Percentiles rank a stretch among this genome's conserved stretches.
These are phyloP conservation scores for Ailurus styani DNA, from an alignment of 2,113 vertebrate species.

Conservation along the genomic window DNA sequence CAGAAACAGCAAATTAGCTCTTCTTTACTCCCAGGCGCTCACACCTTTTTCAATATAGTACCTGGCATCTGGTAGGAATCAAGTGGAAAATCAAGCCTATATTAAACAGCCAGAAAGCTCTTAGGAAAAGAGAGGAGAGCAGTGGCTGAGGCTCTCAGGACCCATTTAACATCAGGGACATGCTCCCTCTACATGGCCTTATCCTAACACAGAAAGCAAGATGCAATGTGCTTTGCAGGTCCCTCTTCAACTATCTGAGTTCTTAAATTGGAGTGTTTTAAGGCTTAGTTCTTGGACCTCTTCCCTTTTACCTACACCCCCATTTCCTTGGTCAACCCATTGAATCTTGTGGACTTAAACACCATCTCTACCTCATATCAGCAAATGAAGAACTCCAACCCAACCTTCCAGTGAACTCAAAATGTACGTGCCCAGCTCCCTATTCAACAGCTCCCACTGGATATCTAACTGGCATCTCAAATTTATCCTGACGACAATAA, in stretches of 20 bases:
- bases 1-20: background rate
- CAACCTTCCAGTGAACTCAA: background rate
- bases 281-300: background rate
- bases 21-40: background rate
- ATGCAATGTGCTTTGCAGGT: background rate
- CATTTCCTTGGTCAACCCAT: background rate
- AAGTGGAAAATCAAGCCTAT: background rate
- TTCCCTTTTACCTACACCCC: background rate
- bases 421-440: too few species aligned
- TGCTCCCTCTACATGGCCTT: background rate
- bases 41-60: background rate
- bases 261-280: background rate
- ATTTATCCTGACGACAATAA: background rate
- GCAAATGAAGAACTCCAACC: background rate
- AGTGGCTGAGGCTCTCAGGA: background rate
- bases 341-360: background rate
- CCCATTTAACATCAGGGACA: background rate
- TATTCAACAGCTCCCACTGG: background rate
- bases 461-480: background rate
- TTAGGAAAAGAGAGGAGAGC: background rate
- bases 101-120: background rate
- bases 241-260: background rate
- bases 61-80: background rate
- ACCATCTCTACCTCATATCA: background rate
- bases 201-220: background rate